Percentiles rank a stretch among this genome's conserved stretches.
Conservation (phyloP, 2,888 invertebrate species). For the Acronicta leporina region DNA sequence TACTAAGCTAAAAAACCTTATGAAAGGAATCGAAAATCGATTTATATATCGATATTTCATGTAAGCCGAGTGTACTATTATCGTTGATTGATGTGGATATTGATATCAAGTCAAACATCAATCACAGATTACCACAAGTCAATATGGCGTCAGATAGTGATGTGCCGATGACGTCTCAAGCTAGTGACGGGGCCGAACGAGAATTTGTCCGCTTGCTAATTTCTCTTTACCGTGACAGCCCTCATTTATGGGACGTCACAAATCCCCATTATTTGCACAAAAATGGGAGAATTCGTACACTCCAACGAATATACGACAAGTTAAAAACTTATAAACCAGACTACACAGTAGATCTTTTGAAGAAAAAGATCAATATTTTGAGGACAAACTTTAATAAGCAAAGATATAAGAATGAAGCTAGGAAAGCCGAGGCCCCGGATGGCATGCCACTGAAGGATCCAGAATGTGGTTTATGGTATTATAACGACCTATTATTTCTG, state of each 20-base stretch:
- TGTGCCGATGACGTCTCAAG: background rate
- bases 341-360: conserved; percentile 17
- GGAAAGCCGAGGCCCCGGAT: background rate
- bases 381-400: conserved; percentile 27
- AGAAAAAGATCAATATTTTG: conserved; percentile 27
- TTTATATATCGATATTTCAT: too few relatives aligned
- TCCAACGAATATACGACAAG: conserved; percentile 11
- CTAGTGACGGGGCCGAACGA: conserved; percentile 1
- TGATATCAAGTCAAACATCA: background rate
- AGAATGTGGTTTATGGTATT: conserved; percentile 21
- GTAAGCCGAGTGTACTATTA: too few relatives aligned
- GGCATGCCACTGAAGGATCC: background rate
- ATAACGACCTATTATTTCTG: conserved; percentile 18
- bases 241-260: conserved; percentile 14
- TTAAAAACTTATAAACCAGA: conserved; percentile 15
- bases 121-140: background rate
- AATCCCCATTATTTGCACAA: conserved; percentile 21
- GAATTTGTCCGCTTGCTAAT: conserved; percentile 18
- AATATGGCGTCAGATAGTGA: conserved; percentile 15
- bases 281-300: conserved; percentile 6
- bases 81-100: too few relatives aligned
- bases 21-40: background rate
- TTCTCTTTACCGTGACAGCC: conserved; percentile 12
- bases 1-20: background rate
- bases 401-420: conserved; percentile 14